Conservation (phyloP, 2,113 vertebrate species). For the Oreochromis niloticus region DNA sequence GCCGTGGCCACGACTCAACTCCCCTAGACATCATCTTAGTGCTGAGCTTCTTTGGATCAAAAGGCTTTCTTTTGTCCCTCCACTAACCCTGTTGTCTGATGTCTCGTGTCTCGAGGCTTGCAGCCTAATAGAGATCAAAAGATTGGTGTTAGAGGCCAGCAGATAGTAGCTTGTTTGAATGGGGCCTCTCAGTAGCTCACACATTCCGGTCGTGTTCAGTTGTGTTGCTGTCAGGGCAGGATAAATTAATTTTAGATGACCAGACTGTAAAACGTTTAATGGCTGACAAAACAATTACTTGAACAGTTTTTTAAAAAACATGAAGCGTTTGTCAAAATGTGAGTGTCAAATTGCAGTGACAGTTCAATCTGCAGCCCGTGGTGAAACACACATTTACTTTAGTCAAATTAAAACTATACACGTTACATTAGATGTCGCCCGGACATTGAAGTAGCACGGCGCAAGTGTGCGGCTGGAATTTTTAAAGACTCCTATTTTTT, state of each 20-base stretch:
- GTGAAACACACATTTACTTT: neutral
- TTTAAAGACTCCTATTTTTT: neutral
- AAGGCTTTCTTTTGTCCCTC: conserved; percentile 35
- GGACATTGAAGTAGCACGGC: neutral
- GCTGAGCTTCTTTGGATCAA: conserved; percentile 44
- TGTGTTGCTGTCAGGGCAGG: neutral
- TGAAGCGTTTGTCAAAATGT: neutral
- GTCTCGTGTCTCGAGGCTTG: conserved; percentile 33
- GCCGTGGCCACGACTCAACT: conserved; percentile 3
- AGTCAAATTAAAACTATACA: neutral
- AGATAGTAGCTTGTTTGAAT: conserved; percentile 26
- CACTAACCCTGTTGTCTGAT: conserved; percentile 33
- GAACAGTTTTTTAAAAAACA: neutral
- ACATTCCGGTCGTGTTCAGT: neutral
- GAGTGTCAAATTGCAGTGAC: neutral
- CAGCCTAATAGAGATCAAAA: conserved; percentile 59
- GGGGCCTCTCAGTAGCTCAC: neutral
- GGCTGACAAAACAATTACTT: conserved; percentile 2
- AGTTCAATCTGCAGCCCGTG: neutral
- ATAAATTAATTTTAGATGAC: conserved; percentile 4
- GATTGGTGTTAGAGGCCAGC: conserved; percentile 29
- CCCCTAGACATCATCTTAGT: conserved; percentile 13
- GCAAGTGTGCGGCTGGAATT: neutral
- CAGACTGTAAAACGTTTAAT: neutral
- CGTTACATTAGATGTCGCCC: neutral